These are phyloP conservation scores for Chaetodon trifascialis DNA, from an alignment of 2,113 vertebrate species.

Conservation along the genomic window DNA sequence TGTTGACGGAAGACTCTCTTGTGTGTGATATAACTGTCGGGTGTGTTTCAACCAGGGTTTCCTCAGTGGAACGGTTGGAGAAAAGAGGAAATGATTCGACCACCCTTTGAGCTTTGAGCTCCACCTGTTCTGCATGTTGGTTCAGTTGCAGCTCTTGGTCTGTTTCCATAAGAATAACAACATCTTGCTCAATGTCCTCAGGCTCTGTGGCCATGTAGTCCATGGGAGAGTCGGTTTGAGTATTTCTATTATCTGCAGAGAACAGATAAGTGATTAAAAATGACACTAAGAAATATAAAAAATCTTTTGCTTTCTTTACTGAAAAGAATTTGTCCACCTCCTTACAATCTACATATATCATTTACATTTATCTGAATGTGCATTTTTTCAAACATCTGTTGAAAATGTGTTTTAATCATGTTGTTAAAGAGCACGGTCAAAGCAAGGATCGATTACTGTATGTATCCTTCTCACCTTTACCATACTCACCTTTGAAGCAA, in stretches of 20 bases:
- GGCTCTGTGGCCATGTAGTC: slow-evolving; percentile 76
- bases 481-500: slow-evolving; percentile 94
- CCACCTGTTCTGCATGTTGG: slow-evolving; percentile 75
- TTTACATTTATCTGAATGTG: background rate
- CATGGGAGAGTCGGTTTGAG: slow-evolving; percentile 75
- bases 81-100: slow-evolving; percentile 87
- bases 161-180: slow-evolving; percentile 87
- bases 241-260: slow-evolving; percentile 67
- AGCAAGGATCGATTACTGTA: no score
- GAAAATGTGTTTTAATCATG: background rate
- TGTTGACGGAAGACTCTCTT: slow-evolving; percentile 36
- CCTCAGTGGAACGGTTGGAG: slow-evolving; percentile 25
- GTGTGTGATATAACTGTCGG: slow-evolving; percentile 34
- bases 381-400: background rate
- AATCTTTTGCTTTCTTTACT: no score
- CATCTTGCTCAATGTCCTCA: slow-evolving; percentile 79
- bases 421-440: background rate
- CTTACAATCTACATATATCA: no score
- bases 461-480: no score
- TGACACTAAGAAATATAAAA: background rate
- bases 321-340: no score
- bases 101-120: slow-evolving; percentile 90
- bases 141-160: slow-evolving; percentile 88
- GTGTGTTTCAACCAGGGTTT: slow-evolving; percentile 29
- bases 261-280: slow-evolving; percentile 18